Evolutionary conservation across 2,113 vertebrate species (phyloP).

Genomic region (Ammospiza caudacuta): DNA sequence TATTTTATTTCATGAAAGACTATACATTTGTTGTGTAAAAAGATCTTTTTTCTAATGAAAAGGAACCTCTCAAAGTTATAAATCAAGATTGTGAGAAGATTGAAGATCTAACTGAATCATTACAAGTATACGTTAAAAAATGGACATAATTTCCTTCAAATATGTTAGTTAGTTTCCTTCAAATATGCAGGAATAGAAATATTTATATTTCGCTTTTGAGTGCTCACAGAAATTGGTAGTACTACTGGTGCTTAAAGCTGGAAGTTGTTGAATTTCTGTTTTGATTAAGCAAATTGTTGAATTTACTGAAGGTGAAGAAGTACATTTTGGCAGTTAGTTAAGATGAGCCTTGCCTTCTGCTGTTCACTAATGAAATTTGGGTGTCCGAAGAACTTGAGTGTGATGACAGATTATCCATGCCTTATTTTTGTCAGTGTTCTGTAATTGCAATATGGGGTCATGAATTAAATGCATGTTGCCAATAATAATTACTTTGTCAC

Average conservation of each 20-base stretch:
- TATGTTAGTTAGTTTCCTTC: not conserved
- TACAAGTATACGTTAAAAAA: not conserved
- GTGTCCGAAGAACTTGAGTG: not conserved
- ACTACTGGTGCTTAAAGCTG: not conserved
- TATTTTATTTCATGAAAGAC: not conserved
- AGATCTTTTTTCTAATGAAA: not conserved
- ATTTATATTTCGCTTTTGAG: not conserved
- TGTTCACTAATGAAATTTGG: not conserved
- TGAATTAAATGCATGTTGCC: not conserved
- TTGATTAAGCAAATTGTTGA: not conserved
- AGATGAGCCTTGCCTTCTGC: not conserved
- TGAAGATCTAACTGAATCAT: not conserved
- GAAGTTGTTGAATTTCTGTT: not conserved
- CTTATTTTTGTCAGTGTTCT: not conserved
- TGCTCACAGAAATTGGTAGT: not conserved
- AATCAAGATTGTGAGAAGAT: not conserved
- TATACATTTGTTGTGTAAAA: not conserved
- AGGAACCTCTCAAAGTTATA: not conserved
- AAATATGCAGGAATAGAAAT: not conserved
- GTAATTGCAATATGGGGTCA: not conserved
- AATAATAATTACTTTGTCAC: slow-evolving; percentile 3
- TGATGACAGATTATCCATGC: not conserved
- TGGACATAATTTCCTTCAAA: not conserved
- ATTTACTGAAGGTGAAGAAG: not conserved
- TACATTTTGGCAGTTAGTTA: not conserved